These are phyloP conservation scores for Chaenogobius annularis DNA, from an alignment of 2,113 vertebrate species.

Conservation along the genomic window DNA sequence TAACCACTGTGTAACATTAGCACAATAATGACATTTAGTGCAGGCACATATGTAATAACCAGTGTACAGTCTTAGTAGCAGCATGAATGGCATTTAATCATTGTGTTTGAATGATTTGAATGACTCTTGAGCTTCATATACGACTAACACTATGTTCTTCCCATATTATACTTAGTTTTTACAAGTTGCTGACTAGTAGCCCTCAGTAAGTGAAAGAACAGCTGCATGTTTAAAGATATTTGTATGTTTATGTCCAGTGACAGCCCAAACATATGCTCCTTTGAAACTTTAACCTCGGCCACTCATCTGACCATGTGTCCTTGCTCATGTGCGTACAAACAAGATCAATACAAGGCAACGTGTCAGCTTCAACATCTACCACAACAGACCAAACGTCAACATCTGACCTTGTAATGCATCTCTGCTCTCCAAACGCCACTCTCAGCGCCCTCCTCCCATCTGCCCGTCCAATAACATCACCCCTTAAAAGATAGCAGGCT, in stretches of 20 bases:
- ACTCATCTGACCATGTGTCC: background rate
- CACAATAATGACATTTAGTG: too few relatives aligned
- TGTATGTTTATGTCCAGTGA: background rate
- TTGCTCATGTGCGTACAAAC: constrained; percentile 4
- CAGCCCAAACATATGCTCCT: background rate
- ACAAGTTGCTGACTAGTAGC: background rate
- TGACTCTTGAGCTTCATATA: too few relatives aligned
- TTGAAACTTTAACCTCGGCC: background rate
- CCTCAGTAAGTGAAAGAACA: background rate
- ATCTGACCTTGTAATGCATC: constrained; percentile 59
- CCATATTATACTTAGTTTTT: too few relatives aligned
- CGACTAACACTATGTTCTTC: too few relatives aligned
- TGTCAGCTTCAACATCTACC: constrained; percentile 44
- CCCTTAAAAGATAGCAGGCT: constrained; percentile 51
- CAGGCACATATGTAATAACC: too few relatives aligned
- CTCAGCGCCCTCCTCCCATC: constrained; percentile 13
- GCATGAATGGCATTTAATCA: too few relatives aligned
- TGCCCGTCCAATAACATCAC: constrained; percentile 22
- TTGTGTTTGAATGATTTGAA: too few relatives aligned
- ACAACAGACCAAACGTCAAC: constrained; percentile 36
- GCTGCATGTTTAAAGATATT: background rate
- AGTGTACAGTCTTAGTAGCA: too few relatives aligned
- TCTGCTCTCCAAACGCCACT: constrained; percentile 22
- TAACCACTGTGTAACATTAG: too few relatives aligned
- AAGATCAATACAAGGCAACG: constrained; percentile 51